Conservation (phyloP, 2,888 invertebrate genomes). For the Dichetophora obliterata region DNA sequence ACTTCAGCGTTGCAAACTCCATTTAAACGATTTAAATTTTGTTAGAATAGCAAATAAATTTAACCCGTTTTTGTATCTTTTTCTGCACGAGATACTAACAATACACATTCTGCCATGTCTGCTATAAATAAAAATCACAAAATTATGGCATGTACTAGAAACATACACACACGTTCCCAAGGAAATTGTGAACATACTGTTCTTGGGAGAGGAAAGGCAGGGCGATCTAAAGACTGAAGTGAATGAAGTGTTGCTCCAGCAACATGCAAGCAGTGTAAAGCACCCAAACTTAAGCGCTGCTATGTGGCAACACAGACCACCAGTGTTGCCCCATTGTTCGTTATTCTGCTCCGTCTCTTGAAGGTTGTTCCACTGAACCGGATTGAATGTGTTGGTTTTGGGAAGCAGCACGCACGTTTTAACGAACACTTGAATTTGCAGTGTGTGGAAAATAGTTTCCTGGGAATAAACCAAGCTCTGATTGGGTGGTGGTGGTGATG, state of each 20-base stretch:
- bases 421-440: constrained; percentile 4
- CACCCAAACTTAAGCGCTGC: background rate
- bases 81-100: background rate
- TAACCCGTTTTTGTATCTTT: background rate
- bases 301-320: background rate
- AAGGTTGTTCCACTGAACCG: constrained; percentile 31
- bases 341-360: background rate
- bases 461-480: background rate
- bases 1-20: background rate
- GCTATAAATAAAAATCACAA: constrained; percentile 29
- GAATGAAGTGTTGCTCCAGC: background rate
- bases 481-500: background rate
- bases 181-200: background rate
- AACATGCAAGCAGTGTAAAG: background rate
- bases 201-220: background rate
- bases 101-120: constrained; percentile 10
- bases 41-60: background rate
- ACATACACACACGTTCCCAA: constrained; percentile 4
- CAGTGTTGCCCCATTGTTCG: constrained; percentile 20
- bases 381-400: constrained; percentile 26
- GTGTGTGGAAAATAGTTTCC: constrained; percentile 8
- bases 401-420: constrained; percentile 9
- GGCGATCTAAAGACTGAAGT: too few relatives aligned
- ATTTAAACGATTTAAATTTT: background rate
- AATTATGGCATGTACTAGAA: constrained; percentile 32